These are phyloP conservation scores for Alaudala cheleensis DNA, from an alignment of 2,113 vertebrate species.

Conservation along the genomic window DNA sequence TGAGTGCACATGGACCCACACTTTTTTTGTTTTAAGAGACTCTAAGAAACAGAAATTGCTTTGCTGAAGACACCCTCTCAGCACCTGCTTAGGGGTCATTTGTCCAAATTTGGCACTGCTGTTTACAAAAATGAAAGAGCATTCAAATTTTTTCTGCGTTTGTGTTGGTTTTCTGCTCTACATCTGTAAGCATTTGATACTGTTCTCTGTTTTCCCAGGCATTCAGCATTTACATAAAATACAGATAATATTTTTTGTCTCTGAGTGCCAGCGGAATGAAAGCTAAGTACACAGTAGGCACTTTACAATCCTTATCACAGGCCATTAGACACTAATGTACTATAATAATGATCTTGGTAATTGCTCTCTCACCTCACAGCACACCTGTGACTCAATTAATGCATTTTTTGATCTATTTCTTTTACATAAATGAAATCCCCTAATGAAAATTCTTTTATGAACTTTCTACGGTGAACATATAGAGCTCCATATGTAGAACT, in stretches of 20 bases:
- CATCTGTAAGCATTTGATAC: not conserved
- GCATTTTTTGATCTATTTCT: not conserved
- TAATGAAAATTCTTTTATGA: not conserved
- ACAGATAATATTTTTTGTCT: not conserved
- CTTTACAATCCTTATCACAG: constrained; percentile 1
- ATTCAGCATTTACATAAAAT: not conserved
- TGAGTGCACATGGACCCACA: not conserved
- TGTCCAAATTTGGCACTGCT: not conserved
- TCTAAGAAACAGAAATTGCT: not conserved
- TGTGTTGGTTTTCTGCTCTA: not conserved
- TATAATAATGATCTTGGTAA: constrained; percentile 39
- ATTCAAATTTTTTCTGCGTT: not conserved
- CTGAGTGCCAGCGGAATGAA: not conserved
- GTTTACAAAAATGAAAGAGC: not conserved
- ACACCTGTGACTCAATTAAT: not conserved
- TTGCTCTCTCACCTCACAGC: constrained; percentile 27
- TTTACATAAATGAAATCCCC: not conserved
- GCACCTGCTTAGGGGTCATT: not conserved
- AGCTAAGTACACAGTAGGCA: not conserved
- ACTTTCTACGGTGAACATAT: not conserved
- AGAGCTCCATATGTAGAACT: not conserved
- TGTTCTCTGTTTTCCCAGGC: not conserved
- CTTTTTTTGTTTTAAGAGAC: not conserved
- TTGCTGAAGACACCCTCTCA: not conserved
- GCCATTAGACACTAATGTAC: constrained; percentile 14